Conservation (phyloP, 1,140 invertebrate genomes). For the Lamellibrachia luymesi region DNA sequence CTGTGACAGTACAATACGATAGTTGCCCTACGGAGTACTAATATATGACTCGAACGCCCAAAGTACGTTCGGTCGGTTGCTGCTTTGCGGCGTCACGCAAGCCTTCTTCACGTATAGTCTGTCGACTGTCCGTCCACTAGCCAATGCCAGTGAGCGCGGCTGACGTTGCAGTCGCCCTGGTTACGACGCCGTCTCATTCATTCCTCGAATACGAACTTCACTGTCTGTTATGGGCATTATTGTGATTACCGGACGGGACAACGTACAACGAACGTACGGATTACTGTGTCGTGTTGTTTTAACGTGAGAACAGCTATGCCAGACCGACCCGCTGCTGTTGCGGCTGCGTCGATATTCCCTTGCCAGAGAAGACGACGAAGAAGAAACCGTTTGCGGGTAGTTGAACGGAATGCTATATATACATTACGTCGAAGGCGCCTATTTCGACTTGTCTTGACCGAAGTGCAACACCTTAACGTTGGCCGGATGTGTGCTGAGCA, state of each 20-base stretch:
- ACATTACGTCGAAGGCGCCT: neutral
- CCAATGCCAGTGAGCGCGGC: neutral
- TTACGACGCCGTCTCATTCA: neutral
- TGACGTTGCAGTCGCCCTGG: neutral
- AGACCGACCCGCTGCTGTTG: neutral
- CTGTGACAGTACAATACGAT: neutral
- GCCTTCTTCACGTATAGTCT: neutral
- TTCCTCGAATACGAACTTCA: neutral
- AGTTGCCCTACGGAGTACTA: neutral
- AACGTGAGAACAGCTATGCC: neutral
- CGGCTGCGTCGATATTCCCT: neutral
- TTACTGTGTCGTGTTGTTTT: neutral
- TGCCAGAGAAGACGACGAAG: neutral
- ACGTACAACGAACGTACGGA: neutral
- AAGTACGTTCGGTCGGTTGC: neutral
- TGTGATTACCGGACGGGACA: neutral
- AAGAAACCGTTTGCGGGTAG: neutral
- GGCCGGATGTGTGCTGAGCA: neutral
- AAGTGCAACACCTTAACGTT: neutral
- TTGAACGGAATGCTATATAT: constrained; percentile 1
- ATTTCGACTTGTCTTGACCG: neutral
- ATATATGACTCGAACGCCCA: neutral
- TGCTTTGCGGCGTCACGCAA: neutral
- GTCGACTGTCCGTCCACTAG: too few relatives aligned
- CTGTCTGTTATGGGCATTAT: neutral